A percentile compares a stretch with the other conserved stretches of the same genome.
phyloP scores from a whole-genome alignment of 2,113 vertebrate species.

The Formicarius rufipectus region DNA sequence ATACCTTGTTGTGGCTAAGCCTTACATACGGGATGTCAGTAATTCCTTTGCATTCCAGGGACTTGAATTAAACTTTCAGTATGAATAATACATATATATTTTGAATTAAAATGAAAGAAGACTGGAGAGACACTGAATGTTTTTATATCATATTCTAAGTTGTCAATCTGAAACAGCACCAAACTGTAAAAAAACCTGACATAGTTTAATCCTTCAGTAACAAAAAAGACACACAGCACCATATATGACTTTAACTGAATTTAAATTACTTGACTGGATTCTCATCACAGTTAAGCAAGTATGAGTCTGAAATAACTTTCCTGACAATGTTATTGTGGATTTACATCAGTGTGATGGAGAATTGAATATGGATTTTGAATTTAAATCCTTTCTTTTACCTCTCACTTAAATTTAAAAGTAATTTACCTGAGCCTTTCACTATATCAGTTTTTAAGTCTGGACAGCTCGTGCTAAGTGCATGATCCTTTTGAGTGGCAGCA shows the following conservation, averaged over 20 bases:
- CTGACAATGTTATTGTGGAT: neutral
- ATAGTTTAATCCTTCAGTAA: neutral
- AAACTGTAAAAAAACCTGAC: neutral
- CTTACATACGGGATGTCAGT: neutral
- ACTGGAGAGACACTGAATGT: neutral
- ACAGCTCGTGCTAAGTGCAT: neutral
- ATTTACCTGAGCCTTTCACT: neutral
- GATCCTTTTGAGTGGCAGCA: neutral
- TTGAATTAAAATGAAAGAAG: neutral
- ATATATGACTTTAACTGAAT: neutral
- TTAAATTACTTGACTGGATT: neutral
- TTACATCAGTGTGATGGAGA: neutral
- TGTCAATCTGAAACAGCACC: neutral
- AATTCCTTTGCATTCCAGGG: neutral
- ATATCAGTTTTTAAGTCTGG: neutral
- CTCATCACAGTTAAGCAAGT: neutral
- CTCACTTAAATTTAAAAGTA: neutral
- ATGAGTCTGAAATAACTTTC: neutral
- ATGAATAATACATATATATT: neutral
- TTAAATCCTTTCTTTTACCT: neutral
- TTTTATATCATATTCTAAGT: neutral
- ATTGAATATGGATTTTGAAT: neutral
- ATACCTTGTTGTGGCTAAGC: neutral
- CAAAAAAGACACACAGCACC: neutral
- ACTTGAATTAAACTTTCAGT: slow-evolving; percentile 1